Base-by-base conservation (phyloP, 2,888 invertebrate species). In the Rhabditoides inermis region DNA sequence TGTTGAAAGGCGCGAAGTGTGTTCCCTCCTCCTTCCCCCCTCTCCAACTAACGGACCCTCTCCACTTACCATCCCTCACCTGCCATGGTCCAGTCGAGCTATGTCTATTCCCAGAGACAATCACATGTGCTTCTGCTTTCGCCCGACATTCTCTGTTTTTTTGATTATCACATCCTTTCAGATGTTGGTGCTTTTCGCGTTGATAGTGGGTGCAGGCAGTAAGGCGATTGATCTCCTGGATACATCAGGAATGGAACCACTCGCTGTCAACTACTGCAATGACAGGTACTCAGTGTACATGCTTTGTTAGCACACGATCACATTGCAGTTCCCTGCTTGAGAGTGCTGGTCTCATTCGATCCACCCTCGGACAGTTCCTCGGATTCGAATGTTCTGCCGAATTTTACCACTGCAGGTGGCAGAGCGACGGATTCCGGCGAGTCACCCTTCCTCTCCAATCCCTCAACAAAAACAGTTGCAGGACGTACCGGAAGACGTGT, bases 401-500 rank as follows among this genome's bases (percentile, higher is more conserved):
- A 40, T 73, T 73, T 45, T 74, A 59, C 45, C 73, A 75, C 41
- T 75, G 74, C 59, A 60, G 70, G 55, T 70, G 71, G 70, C 73
- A 73, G 49, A 64, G 67, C 37, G 72, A 71, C 45, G 75, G 75
- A 0, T 76, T 66, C 51, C 55, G 68, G 22, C 22, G 25, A n/a
- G n/a, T 12, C 6, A 18, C 10, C 10, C 18, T 40, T 40, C 10
- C 10, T 40, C 23, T 36, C 3, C 22, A 36, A 7, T 47, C 22
- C 10, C 20, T 20, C 15, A 40, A 40, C 15, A 40, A 40, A 40
- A 40, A 18, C 10, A 15, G 10, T 18, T 40, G 40, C 10, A 28
- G 10, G 1, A 12, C 25, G 18, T 18, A 7, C 18, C n/a, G 7
- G 7, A 32, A 32, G 32, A 12, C 10, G 15, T 47, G 10, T 10